Evolutionary conservation across 2,888 invertebrate species (phyloP), one percentile per base, ranked within the genome.

Genomic region (Phyto melanocephala): DNA sequence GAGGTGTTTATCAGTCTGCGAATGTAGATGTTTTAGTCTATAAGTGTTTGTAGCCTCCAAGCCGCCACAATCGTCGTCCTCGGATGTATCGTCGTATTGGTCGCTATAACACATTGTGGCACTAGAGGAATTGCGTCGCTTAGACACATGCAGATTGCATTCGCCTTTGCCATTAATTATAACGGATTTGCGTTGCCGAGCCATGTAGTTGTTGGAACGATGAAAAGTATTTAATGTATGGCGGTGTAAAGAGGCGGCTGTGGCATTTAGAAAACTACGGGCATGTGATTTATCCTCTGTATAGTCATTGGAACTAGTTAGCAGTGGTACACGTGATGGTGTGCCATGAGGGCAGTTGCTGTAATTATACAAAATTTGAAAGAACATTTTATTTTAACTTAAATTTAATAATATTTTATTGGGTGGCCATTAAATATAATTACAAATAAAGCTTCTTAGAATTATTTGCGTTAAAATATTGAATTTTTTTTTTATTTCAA

Each of bases 271-370:
- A 17, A 88, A 83, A 13, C 87, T 85, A 10, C 88, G 87, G n/a
- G 86, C 72, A 10, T 85, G 60, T 0, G 77, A 62, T 54, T 85
- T 84, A 4, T 84, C 83, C 11, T 80, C 56, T 4, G 71, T 56
- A n/a, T 10, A 1, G 2, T 24, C 24, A 8, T 42, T 7, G n/a
- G 70, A 60, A 40, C 37, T 56, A 33, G 78, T 88, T 93, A 85
- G 70, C 15, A 95, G 92, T 86, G 96, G 96, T 87, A 95, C 93
- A 88, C 95, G 92, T 78, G 95, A 95, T 58, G 95, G 96, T 1
- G 95, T 96, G 85, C 95, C 95, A 88, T 95, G 95, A 1, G 93
- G 88, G 84, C 90, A 91, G 77, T 89, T 90, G 81, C 88, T 90
- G 87, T 33, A 78, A 84, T 17, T 24, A 54, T 24, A 20, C 17